These are phyloP conservation scores for Ochotona princeps DNA, from an alignment of 2,113 vertebrate species.

Conservation along the genomic window DNA sequence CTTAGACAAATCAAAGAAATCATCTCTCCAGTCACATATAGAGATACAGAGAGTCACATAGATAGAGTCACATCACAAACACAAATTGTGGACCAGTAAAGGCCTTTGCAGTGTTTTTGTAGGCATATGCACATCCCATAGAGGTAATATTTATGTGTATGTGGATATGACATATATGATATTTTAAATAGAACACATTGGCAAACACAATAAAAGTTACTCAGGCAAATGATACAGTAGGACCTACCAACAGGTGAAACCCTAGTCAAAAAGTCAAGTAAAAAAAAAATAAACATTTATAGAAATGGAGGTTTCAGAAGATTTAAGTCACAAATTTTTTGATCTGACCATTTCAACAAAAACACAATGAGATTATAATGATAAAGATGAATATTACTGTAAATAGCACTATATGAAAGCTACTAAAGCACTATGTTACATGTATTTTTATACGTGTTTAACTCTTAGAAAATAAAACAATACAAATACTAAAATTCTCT, in stretches of 20 bases:
- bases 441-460: background rate
- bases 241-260: background rate
- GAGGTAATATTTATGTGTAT: background rate
- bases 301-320: background rate
- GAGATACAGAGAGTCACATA: background rate
- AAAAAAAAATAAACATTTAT: background rate
- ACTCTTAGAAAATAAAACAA: slow-evolving; percentile 14
- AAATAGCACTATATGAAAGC: background rate
- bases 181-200: background rate
- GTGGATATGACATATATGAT: background rate
- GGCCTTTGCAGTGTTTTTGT: background rate
- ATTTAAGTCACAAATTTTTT: background rate
- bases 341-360: background rate
- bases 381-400: background rate
- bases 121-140: background rate
- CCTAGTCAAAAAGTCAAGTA: background rate
- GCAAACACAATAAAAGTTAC: slow-evolving; percentile 1
- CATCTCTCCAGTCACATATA: background rate
- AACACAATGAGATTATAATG: background rate
- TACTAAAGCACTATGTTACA: background rate
- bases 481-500: background rate
- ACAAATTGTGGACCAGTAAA: background rate
- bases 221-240: slow-evolving; percentile 20
- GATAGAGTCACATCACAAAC: background rate
- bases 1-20: background rate